Evolutionary conservation across 1,140 invertebrate species (phyloP).

Genomic region (Magallana angulata): DNA sequence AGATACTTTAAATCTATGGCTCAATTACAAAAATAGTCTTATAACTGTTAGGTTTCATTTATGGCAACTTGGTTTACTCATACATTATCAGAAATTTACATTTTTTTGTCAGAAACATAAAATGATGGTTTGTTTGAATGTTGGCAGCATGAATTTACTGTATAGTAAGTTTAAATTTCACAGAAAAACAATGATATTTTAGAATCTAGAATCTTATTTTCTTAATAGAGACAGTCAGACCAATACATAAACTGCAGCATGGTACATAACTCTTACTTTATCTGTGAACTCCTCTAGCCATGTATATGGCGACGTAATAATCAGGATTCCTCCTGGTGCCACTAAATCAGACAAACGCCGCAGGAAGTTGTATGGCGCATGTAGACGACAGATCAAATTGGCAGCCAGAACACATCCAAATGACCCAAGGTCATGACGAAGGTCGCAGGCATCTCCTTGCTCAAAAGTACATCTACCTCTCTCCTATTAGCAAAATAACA

Average conservation of each 20-base stretch:
- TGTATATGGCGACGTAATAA: constrained; percentile 78
- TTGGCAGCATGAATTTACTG: no score
- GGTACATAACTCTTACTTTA: constrained; percentile 65
- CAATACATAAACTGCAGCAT: no score
- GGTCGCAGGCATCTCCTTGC: constrained; percentile 78
- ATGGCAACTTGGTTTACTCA: no score
- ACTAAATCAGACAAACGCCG: constrained; percentile 70
- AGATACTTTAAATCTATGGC: neutral
- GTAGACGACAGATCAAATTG: constrained; percentile 78
- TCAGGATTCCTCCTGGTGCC: constrained; percentile 74
- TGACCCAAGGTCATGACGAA: constrained; percentile 73
- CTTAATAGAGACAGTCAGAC: no score
- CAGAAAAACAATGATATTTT: no score
- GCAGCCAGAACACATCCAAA: constrained; percentile 79
- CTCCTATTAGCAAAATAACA: constrained; percentile 60
- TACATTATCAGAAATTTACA: no score
- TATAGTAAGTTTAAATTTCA: no score
- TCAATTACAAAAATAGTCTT: no score
- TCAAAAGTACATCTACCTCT: constrained; percentile 67
- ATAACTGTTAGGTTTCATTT: no score
- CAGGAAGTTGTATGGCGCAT: constrained; percentile 75
- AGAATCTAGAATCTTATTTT: no score
- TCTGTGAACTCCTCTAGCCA: constrained; percentile 77
- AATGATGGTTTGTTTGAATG: no score
- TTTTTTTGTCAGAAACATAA: no score